Evolutionary conservation across 1,140 invertebrate species (phyloP).

Genomic region (Meloidogyne hapla): DNA sequence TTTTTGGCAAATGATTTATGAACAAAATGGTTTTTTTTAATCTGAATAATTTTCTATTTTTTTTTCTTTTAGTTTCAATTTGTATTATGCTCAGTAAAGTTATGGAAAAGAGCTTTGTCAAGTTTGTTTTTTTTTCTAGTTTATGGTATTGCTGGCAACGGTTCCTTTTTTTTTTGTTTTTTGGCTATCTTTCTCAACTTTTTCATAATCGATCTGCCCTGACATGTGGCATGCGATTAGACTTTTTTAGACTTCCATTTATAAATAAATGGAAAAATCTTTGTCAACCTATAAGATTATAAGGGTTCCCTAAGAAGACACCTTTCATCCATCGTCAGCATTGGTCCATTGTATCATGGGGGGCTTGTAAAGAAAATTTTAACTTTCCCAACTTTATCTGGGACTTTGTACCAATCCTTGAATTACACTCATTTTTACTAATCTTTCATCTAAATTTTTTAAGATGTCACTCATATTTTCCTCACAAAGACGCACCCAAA

Average conservation of each 20-base stretch:
- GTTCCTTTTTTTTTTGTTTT: background rate
- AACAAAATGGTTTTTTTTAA: slow-evolving; percentile 33
- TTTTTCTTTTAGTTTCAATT: slow-evolving; percentile 24
- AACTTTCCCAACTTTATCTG: background rate
- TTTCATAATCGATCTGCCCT: too few species aligned
- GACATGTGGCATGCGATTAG: too few species aligned
- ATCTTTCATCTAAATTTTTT: slow-evolving; percentile 22
- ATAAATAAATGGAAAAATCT: too few species aligned
- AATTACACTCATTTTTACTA: too few species aligned
- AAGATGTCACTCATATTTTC: slow-evolving; percentile 44
- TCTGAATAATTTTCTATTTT: background rate
- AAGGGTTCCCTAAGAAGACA: too few species aligned
- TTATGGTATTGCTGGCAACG: background rate
- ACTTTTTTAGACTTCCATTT: too few species aligned
- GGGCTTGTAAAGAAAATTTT: too few species aligned
- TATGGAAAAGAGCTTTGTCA: slow-evolving; percentile 50
- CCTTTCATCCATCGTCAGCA: too few species aligned
- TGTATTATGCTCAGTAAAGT: slow-evolving; percentile 55
- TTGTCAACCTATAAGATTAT: too few species aligned
- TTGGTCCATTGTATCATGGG: too few species aligned
- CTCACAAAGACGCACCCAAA: slow-evolving; percentile 29
- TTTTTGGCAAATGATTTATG: slow-evolving; percentile 57
- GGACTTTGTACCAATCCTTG: background rate
- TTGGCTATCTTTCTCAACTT: background rate
- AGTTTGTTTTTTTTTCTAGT: slow-evolving; percentile 38